Evolutionary conservation across 2,797 vertebrate genomes (phyloP).

Genomic region (Enteromius argenteus): DNA sequence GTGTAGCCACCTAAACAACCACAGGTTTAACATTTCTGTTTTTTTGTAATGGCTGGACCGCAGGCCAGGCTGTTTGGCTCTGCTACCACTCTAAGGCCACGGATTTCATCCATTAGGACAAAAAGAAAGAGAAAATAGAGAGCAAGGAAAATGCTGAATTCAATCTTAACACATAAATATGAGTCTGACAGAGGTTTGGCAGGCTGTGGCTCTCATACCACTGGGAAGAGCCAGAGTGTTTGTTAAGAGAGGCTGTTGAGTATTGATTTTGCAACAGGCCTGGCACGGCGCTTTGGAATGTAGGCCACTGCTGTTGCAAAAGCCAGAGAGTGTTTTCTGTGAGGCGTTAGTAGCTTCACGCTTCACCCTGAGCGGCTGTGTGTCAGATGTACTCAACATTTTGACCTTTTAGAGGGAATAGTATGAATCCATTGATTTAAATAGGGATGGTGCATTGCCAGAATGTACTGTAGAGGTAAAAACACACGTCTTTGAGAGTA

Average conservation of each 20-base stretch:
- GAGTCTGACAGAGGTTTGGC: slow-evolving; percentile 66
- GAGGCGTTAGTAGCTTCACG: slow-evolving; percentile 26
- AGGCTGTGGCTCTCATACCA: slow-evolving; percentile 53
- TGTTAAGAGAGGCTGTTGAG: slow-evolving; percentile 66
- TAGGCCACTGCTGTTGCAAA: slow-evolving; percentile 62
- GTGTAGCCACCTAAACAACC: slow-evolving; percentile 33
- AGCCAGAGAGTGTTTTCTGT: slow-evolving; percentile 42
- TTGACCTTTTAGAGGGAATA: background rate
- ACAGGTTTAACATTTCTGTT: slow-evolving; percentile 48
- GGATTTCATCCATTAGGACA: slow-evolving; percentile 61
- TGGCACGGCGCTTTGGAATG: slow-evolving; percentile 60
- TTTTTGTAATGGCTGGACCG: slow-evolving; percentile 45
- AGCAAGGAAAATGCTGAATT: slow-evolving; percentile 53
- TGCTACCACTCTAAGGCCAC: slow-evolving; percentile 46
- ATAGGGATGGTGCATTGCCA: background rate
- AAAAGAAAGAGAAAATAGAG: slow-evolving; percentile 43
- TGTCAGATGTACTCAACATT: slow-evolving; percentile 7
- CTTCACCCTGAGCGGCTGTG: slow-evolving; percentile 28
- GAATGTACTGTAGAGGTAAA: background rate
- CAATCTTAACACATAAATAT: slow-evolving; percentile 62
- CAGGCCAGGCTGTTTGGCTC: slow-evolving; percentile 44
- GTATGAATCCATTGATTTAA: background rate
- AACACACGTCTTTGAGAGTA: background rate
- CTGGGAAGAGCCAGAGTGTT: slow-evolving; percentile 63
- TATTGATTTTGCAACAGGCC: slow-evolving; percentile 75